Base-by-base conservation (phyloP, 2,797 vertebrate genomes). In the Tympanoctomys barrerae region DNA sequence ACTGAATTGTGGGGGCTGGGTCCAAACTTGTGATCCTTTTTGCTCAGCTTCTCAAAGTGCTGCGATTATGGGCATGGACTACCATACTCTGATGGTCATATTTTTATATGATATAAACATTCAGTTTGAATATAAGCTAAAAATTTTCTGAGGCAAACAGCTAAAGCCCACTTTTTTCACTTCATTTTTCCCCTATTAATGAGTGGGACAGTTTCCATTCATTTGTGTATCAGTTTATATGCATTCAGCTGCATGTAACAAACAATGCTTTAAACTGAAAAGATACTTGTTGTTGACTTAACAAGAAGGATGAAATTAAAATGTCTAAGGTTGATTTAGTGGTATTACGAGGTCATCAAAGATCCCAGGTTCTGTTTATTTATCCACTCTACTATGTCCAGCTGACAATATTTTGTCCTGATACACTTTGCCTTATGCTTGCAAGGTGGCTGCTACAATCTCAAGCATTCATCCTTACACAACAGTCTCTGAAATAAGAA, bases 211-310 rank as follows among this genome's bases (percentile, higher is more conserved):
- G 19, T 94, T 81, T 84, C 75, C 39, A 84, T 94, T 93, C 21
- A 68, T 90, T 59, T 91, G 46, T 82, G 2, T 54, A 77, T 89
- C 24, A 13, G 26, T 86, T 93, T 94, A 26, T 14, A 83, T 90
- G 39, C 59, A 66, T 77, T 90, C n/a, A 61, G 10, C 59, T 95
- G 11, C 33, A 90, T 77, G 57, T 79, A 86, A 57, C 61, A 91
- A 90, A n/a, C 52, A 61, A 4, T 93, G 11, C 24, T 61, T 94
- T 95, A 88, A 59, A 70, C 26, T 46, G 1, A 95, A 90, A 89
- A 85, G 61, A 66, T 33, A 64, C 90, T 95, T 89, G 73, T 77
- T 89, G 31, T 90, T 94, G 92, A 82, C 42, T 66, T 85, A 93
- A 84, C 36, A 87, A 59, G 18, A 91, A 85, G 54, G 62, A 62